phyloP scores from a whole-genome alignment of 2,888 invertebrate genomes.

The Cerastis leucographa region DNA sequence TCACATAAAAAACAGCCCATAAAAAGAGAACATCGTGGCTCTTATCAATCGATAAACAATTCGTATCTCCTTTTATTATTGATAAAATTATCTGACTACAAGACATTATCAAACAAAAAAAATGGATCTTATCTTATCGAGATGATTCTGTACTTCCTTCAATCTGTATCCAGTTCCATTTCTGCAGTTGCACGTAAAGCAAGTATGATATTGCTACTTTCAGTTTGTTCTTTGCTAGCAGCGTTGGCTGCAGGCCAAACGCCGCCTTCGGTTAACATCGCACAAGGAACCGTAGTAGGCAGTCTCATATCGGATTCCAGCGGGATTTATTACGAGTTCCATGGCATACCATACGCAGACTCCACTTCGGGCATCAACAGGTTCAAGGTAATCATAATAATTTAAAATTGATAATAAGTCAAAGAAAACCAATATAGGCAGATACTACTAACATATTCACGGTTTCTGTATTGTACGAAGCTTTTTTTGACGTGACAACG shows the following conservation, averaged over 20 bases:
- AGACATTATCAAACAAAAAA: constrained; percentile 53
- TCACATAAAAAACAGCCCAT: neutral
- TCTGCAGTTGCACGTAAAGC: constrained; percentile 40
- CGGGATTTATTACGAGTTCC: constrained; percentile 71
- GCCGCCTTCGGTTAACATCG: neutral
- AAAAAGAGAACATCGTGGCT: neutral
- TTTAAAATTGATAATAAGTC: neutral
- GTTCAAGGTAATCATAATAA: constrained; percentile 80
- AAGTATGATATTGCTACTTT: constrained; percentile 4
- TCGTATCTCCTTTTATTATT: constrained; percentile 5
- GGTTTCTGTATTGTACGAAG: neutral
- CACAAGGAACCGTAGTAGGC: neutral
- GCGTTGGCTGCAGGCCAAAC: neutral
- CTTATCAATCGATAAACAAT: neutral
- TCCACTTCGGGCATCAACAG: constrained; percentile 83
- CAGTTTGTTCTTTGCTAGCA: neutral
- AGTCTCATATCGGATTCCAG: neutral
- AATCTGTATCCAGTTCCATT: constrained; percentile 64
- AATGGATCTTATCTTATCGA: constrained; percentile 59
- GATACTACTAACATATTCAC: neutral
- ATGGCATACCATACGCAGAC: constrained; percentile 86
- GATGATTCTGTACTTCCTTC: constrained; percentile 35
- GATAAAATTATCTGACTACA: constrained; percentile 42
- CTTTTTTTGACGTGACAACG: too few relatives aligned
- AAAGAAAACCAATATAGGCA: neutral